These are phyloP conservation scores for Cynopterus sphinx DNA, from an alignment of 2,797 vertebrate genomes.

Conservation along the genomic window DNA sequence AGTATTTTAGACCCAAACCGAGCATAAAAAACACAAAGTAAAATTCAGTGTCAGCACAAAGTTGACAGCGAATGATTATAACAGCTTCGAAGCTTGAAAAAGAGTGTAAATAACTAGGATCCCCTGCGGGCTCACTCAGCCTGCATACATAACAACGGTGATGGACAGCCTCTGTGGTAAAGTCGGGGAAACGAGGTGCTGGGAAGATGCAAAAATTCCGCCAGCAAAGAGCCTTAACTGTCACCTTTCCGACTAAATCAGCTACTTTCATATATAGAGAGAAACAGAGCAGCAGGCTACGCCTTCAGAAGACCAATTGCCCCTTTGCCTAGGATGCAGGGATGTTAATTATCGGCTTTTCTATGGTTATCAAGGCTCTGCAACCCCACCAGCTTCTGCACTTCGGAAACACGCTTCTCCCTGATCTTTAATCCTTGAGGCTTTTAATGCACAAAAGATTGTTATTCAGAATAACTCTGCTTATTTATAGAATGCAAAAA, in stretches of 20 bases:
- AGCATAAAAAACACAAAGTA: constrained; percentile 91
- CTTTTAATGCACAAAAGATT: constrained; percentile 62
- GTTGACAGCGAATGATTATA: constrained; percentile 95
- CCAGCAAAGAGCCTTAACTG: constrained; percentile 87
- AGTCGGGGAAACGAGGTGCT: constrained; percentile 80
- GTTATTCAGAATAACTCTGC: constrained; percentile 52
- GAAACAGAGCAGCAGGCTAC: constrained; percentile 67
- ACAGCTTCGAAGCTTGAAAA: constrained; percentile 94
- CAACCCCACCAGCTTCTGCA: constrained; percentile 34
- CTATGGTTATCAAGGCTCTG: constrained; percentile 46
- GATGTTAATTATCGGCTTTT: constrained; percentile 72
- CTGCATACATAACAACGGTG: constrained; percentile 90
- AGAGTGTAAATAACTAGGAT: constrained; percentile 97
- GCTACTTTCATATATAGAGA: constrained; percentile 82
- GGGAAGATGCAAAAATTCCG: constrained; percentile 86
- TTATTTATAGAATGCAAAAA: constrained; percentile 55
- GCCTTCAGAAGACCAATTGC: constrained; percentile 72
- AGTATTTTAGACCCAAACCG: constrained; percentile 87
- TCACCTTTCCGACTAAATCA: constrained; percentile 89
- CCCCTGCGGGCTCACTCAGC: constrained; percentile 91
- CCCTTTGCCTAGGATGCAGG: constrained; percentile 72
- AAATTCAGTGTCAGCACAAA: constrained; percentile 92
- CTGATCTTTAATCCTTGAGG: constrained; percentile 68
- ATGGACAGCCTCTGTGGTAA: constrained; percentile 89
- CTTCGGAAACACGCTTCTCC: constrained; percentile 36